A percentile compares a stretch with the other conserved stretches of the same genome.
phyloP scores from a whole-genome alignment of 2,888 invertebrate genomes.

The Sipha maydis region DNA sequence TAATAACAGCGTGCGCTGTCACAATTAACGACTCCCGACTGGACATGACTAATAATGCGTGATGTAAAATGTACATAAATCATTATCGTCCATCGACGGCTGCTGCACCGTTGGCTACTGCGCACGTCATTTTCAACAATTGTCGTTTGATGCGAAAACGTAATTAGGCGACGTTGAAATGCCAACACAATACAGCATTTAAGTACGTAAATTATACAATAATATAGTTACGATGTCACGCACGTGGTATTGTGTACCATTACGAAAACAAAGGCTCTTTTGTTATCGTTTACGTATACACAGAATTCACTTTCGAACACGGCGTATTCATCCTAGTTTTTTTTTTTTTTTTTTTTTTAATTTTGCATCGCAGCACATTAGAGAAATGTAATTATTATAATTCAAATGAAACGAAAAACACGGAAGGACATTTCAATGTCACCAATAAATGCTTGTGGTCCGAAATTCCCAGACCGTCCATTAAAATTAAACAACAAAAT shows the following conservation, averaged over 20 bases:
- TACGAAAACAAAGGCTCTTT: slow-evolving; percentile 14
- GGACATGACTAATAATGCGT: no score
- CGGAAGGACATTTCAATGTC: not conserved
- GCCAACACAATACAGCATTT: no score
- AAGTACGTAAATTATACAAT: not conserved
- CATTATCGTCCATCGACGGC: not conserved
- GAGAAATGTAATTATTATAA: not conserved
- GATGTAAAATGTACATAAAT: not conserved
- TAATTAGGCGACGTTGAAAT: not conserved
- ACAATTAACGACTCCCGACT: not conserved
- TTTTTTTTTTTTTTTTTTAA: not conserved
- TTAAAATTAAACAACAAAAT: no score
- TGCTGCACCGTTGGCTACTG: no score
- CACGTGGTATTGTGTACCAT: not conserved
- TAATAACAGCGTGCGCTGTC: not conserved
- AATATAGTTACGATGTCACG: no score
- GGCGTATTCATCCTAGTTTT: not conserved
- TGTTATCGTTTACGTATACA: not conserved
- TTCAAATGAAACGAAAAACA: not conserved
- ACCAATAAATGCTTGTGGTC: no score
- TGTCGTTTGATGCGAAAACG: not conserved
- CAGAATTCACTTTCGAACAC: not conserved
- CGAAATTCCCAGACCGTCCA: not conserved
- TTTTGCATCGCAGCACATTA: not conserved
- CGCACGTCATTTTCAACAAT: not conserved